A percentile compares a stretch with the other conserved stretches of the same genome.
These are phyloP conservation scores for Iguana delicatissima DNA, from an alignment of 2,797 vertebrate genomes.

Conservation along the genomic window DNA sequence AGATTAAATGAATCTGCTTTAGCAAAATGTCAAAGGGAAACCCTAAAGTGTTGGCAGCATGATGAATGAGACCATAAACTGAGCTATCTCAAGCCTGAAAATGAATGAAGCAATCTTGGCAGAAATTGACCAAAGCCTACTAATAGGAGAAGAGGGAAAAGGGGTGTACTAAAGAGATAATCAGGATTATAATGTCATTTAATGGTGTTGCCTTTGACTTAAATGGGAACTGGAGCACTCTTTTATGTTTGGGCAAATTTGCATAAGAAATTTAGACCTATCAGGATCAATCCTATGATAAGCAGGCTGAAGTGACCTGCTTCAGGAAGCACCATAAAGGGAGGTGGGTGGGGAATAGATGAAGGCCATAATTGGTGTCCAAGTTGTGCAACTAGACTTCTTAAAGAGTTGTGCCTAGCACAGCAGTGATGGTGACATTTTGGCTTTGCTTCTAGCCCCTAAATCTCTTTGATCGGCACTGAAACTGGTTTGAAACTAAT, in stretches of 20 bases:
- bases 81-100: constrained; percentile 13
- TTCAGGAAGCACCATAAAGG: not conserved
- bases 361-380: not conserved
- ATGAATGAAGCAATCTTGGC: not conserved
- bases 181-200: not conserved
- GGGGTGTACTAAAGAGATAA: not conserved
- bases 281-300: no score
- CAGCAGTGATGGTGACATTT: not conserved
- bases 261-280: no score
- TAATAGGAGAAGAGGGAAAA: not conserved
- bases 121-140: constrained; percentile 23
- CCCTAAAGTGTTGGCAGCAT: constrained; percentile 3
- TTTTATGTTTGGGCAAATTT: not conserved
- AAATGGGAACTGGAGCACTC: not conserved
- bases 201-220: not conserved
- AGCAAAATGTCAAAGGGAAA: constrained; percentile 35
- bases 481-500: not conserved
- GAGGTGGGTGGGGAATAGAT: no score
- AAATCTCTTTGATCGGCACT: not conserved
- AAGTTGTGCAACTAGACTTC: no score
- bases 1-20: constrained; percentile 49
- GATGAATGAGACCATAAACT: constrained; percentile 31
- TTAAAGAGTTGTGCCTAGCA: not conserved
- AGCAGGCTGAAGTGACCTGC: not conserved
- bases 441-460: not conserved